Evolutionary conservation across 2,797 vertebrate genomes (phyloP).

Genomic region (Pelodytes ibericus): DNA sequence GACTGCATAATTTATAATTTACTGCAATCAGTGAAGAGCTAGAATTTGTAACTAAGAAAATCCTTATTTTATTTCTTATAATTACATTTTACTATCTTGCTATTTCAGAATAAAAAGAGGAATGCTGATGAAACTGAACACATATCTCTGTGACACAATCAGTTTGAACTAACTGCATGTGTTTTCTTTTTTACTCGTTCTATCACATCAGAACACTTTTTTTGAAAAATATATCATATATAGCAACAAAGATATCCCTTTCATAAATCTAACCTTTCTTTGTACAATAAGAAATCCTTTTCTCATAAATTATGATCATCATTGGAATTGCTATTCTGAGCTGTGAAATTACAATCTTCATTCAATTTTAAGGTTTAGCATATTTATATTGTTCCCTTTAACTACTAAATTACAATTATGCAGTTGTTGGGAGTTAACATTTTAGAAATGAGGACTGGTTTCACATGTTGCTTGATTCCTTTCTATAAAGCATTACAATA

Average conservation of each 20-base stretch:
- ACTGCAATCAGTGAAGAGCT: conserved; percentile 83
- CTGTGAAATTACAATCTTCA: neutral
- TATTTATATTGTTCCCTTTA: neutral
- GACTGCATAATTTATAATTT: conserved; percentile 98
- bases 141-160: conserved; percentile 29
- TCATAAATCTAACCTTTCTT: too few relatives aligned
- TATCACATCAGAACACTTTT: too few relatives aligned
- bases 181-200: neutral
- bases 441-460: neutral
- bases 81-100: conserved; percentile 65
- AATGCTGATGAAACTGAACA: conserved; percentile 54
- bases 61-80: conserved; percentile 76
- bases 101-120: conserved; percentile 60
- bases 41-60: conserved; percentile 76
- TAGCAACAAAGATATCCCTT: too few relatives aligned
- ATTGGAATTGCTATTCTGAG: neutral
- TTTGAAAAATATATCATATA: neutral
- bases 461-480: too few relatives aligned
- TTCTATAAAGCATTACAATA: too few relatives aligned
- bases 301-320: neutral
- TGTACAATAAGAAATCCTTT: neutral
- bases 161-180: conserved; percentile 5
- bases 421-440: neutral
- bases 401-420: neutral
- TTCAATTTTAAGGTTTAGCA: too few relatives aligned